phyloP scores from a whole-genome alignment of 1,140 invertebrate genomes.

The Diplogasteroides magnus region DNA sequence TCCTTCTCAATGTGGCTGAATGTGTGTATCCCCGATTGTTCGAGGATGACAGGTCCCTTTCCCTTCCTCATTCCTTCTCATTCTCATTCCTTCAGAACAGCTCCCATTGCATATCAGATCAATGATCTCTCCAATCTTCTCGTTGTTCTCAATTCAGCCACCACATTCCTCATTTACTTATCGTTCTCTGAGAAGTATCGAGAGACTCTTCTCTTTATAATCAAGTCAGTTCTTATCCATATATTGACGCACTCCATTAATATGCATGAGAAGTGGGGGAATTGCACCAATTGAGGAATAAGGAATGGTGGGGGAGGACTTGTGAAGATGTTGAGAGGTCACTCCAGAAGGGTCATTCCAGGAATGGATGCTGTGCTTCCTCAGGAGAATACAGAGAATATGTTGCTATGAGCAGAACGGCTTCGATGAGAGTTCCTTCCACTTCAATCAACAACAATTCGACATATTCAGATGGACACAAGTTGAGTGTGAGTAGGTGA shows the following conservation, averaged over 20 bases:
- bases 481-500: constrained; percentile 9
- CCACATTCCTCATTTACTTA: constrained; percentile 39
- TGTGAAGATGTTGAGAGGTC: neutral
- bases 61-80: neutral
- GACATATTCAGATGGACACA: constrained; percentile 3
- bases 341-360: constrained; percentile 16
- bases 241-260: neutral
- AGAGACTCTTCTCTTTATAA: constrained; percentile 28
- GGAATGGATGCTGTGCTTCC: constrained; percentile 28
- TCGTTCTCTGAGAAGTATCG: constrained; percentile 38
- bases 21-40: constrained; percentile 46
- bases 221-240: constrained; percentile 25
- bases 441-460: neutral
- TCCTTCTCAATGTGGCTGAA: constrained; percentile 45
- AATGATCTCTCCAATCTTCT: constrained; percentile 50
- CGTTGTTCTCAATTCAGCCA: constrained; percentile 40
- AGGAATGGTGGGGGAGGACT: neutral
- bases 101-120: constrained; percentile 38
- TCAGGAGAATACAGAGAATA: constrained; percentile 24
- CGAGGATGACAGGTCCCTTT: constrained; percentile 21
- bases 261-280: neutral
- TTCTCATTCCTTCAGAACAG: constrained; percentile 18
- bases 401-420: constrained; percentile 26
- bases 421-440: constrained; percentile 16
- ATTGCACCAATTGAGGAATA: neutral